Conservation (phyloP, 2,888 invertebrate genomes). For the Conus canariensis region DNA sequence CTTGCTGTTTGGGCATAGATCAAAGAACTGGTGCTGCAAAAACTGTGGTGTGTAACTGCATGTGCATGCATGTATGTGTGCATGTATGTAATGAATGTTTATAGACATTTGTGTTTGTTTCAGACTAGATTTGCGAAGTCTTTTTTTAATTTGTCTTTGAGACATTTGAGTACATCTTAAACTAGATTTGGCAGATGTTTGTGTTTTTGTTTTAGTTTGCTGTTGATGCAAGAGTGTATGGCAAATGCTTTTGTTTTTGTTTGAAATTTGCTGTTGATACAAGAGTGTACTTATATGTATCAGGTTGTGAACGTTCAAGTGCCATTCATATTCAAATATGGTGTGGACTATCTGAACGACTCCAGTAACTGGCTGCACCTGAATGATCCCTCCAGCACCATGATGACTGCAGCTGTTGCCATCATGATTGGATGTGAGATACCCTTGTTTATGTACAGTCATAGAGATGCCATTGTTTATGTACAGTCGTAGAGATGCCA, state of each 20-base stretch:
- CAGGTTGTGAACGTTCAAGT: slow-evolving; percentile 93
- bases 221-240: too few species aligned
- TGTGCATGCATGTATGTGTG: slow-evolving; percentile 11
- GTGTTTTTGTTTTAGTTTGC: too few species aligned
- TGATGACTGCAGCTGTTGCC: slow-evolving; percentile 88
- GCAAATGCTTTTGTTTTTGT: too few species aligned
- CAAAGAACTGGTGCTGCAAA: too few species aligned
- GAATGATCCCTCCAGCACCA: slow-evolving; percentile 81
- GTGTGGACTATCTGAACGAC: slow-evolving; percentile 91
- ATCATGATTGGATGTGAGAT: slow-evolving; percentile 92
- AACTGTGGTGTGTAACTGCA: not conserved
- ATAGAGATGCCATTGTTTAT: too few species aligned
- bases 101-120: too few species aligned
- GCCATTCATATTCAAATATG: slow-evolving; percentile 96
- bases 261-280: too few species aligned
- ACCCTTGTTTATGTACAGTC: slow-evolving; percentile 39
- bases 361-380: slow-evolving; percentile 83
- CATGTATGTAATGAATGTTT: not conserved
- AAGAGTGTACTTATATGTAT: not conserved
- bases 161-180: too few species aligned
- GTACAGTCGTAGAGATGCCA: too few species aligned
- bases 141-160: too few species aligned
- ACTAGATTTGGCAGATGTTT: too few species aligned
- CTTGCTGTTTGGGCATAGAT: not conserved
- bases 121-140: too few species aligned